A percentile compares a stretch with the other conserved stretches of the same genome.
These are phyloP conservation scores for Acarapis woodi DNA, from an alignment of 1,140 invertebrate genomes.

Conservation along the genomic window DNA sequence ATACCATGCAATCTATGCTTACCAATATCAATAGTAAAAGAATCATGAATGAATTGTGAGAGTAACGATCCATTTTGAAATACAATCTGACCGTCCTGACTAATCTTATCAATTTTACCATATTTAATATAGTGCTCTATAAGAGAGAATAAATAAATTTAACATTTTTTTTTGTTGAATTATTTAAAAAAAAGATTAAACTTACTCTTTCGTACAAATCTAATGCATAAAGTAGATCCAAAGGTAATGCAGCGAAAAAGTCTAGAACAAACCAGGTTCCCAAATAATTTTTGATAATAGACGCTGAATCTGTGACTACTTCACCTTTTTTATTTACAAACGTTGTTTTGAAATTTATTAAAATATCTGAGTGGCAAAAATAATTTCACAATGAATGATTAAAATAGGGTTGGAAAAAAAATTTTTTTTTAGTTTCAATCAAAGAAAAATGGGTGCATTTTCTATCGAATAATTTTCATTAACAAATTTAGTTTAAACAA, in stretches of 20 bases:
- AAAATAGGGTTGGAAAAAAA: no score
- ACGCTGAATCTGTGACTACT: conserved; percentile 68
- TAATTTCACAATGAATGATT: no score
- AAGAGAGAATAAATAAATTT: background rate
- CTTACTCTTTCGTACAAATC: conserved; percentile 55
- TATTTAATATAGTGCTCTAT: conserved; percentile 44
- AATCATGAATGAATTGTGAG: conserved; percentile 88
- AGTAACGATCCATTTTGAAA: conserved; percentile 87
- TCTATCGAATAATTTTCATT: no score
- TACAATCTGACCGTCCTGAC: conserved; percentile 66
- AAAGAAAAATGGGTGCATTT: no score
- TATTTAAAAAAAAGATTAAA: conserved; percentile 2
- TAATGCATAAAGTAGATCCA: conserved; percentile 70
- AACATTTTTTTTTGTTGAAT: background rate
- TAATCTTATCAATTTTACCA: conserved; percentile 77
- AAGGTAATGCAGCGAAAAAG: conserved; percentile 71
- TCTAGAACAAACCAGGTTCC: conserved; percentile 86
- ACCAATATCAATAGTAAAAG: conserved; percentile 77
- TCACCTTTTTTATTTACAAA: conserved; percentile 96
- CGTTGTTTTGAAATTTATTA: conserved; percentile 92
- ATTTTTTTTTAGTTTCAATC: no score
- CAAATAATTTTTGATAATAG: conserved; percentile 57
- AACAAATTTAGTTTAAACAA: no score
- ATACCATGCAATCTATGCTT: no score
- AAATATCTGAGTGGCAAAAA: conserved; percentile 55